A percentile compares a stretch with the other conserved stretches of the same genome.
Conservation (phyloP, 1,140 invertebrate genomes). For the roundworm (Caenorhabditis elegans) region WBcel235 BX284604.4:8920501-8921000, state of each 20-base stretch:
- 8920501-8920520: background rate
- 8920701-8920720: slow-evolving; percentile 12
- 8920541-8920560: background rate
- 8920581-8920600: background rate
- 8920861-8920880: background rate
- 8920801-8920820: no score
- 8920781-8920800: no score
- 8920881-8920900: background rate
- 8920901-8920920: no score
- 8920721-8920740: no score
- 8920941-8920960: no score
- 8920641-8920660: background rate
- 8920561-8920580: background rate
- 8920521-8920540: background rate
- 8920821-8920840: background rate
- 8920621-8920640: slow-evolving; percentile 8
- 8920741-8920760: no score
- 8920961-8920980: no score
- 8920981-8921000: no score
- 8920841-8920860: background rate
- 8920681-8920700: background rate
- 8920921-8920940: no score
- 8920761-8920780: no score
- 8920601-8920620: background rate
- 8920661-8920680: background rate